Conservation (phyloP, 2,888 invertebrate genomes). For the Lasioglossum calceatum region DNA sequence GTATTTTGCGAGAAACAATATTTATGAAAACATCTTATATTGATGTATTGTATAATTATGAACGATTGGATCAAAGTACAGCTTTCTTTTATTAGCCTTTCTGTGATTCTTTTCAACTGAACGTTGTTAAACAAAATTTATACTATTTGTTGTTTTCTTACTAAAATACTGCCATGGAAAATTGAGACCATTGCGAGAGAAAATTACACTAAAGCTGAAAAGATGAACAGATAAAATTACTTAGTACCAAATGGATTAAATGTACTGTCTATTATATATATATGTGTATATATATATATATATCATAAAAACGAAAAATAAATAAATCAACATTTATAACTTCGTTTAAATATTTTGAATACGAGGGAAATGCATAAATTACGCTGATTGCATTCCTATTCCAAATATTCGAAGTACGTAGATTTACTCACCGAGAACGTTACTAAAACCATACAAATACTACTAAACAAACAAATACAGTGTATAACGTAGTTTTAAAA, state of each 20-base stretch:
- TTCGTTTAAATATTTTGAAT: slow-evolving; percentile 47
- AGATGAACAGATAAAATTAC: slow-evolving; percentile 61
- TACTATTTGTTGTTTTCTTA: slow-evolving; percentile 33
- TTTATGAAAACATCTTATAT: slow-evolving; percentile 7
- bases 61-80: slow-evolving; percentile 24
- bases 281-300: background rate
- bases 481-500: slow-evolving; percentile 33
- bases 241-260: slow-evolving; percentile 59
- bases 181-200: slow-evolving; percentile 34
- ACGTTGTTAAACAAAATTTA: slow-evolving; percentile 2
- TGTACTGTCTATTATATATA: slow-evolving; percentile 55
- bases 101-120: slow-evolving; percentile 14
- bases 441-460: slow-evolving; percentile 45
- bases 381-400: slow-evolving; percentile 12
- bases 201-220: slow-evolving; percentile 59
- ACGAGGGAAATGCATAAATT: slow-evolving; percentile 5
- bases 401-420: slow-evolving; percentile 31
- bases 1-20: slow-evolving; percentile 39
- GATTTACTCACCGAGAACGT: slow-evolving; percentile 63
- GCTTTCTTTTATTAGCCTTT: background rate
- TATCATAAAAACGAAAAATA: slow-evolving; percentile 71
- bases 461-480: slow-evolving; percentile 61
- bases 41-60: slow-evolving; percentile 32
- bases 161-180: slow-evolving; percentile 36
- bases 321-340: slow-evolving; percentile 82